Evolutionary conservation across 2,888 invertebrate genomes (phyloP).

Genomic region (Drosophila melanosoma): DNA sequence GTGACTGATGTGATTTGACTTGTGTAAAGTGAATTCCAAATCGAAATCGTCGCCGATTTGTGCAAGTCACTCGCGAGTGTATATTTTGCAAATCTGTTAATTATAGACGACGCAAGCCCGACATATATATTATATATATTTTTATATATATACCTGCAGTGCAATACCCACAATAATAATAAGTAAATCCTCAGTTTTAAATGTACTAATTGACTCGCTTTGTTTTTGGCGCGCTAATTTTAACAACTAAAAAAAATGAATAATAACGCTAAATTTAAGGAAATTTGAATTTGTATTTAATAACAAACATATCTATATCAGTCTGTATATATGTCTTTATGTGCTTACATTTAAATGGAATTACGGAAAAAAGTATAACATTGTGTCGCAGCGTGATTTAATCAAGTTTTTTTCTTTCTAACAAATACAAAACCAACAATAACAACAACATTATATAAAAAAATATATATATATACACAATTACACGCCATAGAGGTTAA

Average conservation of each 20-base stretch:
- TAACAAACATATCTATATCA: not conserved
- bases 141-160: constrained; percentile 18
- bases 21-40: not conserved
- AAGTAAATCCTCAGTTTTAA: constrained; percentile 18
- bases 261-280: constrained; percentile 2
- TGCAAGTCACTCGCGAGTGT: constrained; percentile 58
- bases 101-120: constrained; percentile 48
- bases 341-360: constrained; percentile 23
- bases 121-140: constrained; percentile 22
- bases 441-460: constrained; percentile 9
- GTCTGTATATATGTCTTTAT: constrained; percentile 3
- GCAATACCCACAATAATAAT: constrained; percentile 16
- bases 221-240: constrained; percentile 14
- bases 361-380: constrained; percentile 17
- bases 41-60: constrained; percentile 37
- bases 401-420: constrained; percentile 42
- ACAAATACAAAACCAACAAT: constrained; percentile 17
- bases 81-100: constrained; percentile 38
- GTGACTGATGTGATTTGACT: constrained; percentile 37
- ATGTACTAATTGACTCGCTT: constrained; percentile 4
- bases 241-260: not conserved
- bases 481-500: constrained; percentile 53
- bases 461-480: constrained; percentile 14
- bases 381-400: constrained; percentile 33
- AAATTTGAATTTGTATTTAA: not conserved